These are phyloP conservation scores for Hycleus cichorii DNA, from an alignment of 1,140 invertebrate genomes.

Conservation along the genomic window DNA sequence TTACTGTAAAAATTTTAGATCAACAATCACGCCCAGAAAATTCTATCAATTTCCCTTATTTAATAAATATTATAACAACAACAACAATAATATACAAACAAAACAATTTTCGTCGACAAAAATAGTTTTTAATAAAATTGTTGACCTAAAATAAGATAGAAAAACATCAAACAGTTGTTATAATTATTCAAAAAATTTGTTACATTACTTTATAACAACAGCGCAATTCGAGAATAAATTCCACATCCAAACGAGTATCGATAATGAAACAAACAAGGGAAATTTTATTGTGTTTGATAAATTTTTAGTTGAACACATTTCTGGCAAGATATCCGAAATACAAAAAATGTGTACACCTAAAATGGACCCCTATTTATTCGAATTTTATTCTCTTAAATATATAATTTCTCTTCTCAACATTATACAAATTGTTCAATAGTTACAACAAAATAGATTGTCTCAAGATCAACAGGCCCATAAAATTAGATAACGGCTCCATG, in stretches of 20 bases:
- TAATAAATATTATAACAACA: background rate
- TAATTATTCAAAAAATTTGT: constrained; percentile 17
- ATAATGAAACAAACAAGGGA: constrained; percentile 7
- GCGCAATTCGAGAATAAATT: constrained; percentile 1
- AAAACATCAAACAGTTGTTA: constrained; percentile 18
- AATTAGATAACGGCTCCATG: too few relatives aligned
- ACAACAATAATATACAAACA: background rate
- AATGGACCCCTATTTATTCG: constrained; percentile 18
- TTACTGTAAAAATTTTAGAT: constrained; percentile 9
- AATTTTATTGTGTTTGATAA: background rate
- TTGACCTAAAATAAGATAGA: constrained; percentile 8
- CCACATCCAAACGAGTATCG: background rate
- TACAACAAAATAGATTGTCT: constrained; percentile 31
- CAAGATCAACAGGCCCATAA: constrained; percentile 3
- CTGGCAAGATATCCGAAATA: constrained; percentile 5
- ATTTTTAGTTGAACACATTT: constrained; percentile 21
- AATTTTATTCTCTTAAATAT: constrained; percentile 3
- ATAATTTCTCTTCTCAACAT: constrained; percentile 7
- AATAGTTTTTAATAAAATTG: background rate
- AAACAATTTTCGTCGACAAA: background rate
- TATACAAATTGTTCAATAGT: too few relatives aligned
- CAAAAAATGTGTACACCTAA: constrained; percentile 18
- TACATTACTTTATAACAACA: constrained; percentile 18
- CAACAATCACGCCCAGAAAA: constrained; percentile 3
- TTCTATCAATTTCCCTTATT: too few relatives aligned